phyloP scores from a whole-genome alignment of 1,140 invertebrate genomes.

The Drosophila setifemur region DNA sequence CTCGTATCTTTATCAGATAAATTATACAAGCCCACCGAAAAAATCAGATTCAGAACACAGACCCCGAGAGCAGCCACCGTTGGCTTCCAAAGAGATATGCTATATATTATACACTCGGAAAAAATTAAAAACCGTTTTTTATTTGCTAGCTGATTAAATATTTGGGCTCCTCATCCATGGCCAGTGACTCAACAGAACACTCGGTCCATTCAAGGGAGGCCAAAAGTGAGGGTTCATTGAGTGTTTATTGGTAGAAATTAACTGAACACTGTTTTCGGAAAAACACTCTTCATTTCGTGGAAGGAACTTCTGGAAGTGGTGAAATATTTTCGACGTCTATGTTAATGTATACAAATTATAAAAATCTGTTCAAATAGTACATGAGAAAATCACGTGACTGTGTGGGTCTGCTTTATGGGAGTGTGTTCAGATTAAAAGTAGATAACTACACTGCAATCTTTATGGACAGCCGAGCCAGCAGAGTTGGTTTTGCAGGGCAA shows the following conservation, averaged over 20 bases:
- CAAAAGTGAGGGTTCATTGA: not conserved
- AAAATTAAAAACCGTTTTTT: slow-evolving; percentile 15
- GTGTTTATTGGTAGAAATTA: slow-evolving; percentile 12
- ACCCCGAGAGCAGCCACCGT: slow-evolving; percentile 17
- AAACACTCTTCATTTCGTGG: not conserved
- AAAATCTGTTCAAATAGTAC: slow-evolving; percentile 33
- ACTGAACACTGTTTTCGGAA: not conserved
- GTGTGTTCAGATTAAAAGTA: slow-evolving; percentile 23
- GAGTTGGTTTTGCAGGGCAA: not conserved
- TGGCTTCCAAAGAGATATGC: slow-evolving; percentile 19
- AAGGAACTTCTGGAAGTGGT: slow-evolving; percentile 1
- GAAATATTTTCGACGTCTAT: slow-evolving; percentile 18
- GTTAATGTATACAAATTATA: slow-evolving; percentile 23
- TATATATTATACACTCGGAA: slow-evolving; percentile 30
- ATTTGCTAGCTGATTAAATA: slow-evolving; percentile 29
- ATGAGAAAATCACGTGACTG: slow-evolving; percentile 33
- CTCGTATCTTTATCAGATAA: slow-evolving; percentile 35
- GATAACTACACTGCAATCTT: slow-evolving; percentile 28
- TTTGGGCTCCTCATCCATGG: slow-evolving; percentile 9
- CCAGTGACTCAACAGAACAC: slow-evolving; percentile 28
- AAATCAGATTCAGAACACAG: not conserved
- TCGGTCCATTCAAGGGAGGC: not conserved
- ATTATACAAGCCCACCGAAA: slow-evolving; percentile 14
- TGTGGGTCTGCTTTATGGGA: slow-evolving; percentile 4
- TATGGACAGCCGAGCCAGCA: slow-evolving; percentile 20